Evolutionary conservation across 2,113 vertebrate genomes (phyloP), one percentile per base, ranked within the genome.

Genomic region (Plestiodon gilberti): DNA sequence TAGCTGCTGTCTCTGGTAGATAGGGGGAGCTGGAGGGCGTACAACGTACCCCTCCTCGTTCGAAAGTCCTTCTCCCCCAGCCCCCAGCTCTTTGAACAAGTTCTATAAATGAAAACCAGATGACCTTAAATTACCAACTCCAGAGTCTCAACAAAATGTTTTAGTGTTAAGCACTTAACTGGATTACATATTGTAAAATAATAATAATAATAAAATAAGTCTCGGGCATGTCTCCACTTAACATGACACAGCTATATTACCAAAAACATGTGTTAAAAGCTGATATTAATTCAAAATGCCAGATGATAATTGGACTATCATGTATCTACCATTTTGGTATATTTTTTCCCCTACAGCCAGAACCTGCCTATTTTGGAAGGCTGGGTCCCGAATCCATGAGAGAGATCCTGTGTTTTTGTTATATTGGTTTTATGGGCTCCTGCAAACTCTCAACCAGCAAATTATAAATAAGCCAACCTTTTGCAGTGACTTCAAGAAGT

Each of bases 211-310:
- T 78, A 18, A 20, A 69, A 59, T 57, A 71, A 15, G 65, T 15
- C 3, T 23, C 28, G 62, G 55, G 13, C 3, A 55, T 33, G 20
- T 64, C 74, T 92, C 59, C 71, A 79, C 79, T 91, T 90, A 81
- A 74, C 81, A 93, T n/a, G 52, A 93, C 91, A 89, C 9, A 82
- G 82, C 38, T 85, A 35, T 25, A 38, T 83, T 89, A 64, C 9
- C 4, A 35, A 85, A 90, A 33, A 3, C 23, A 0, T 40, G 78
- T 80, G 83, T 80, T 59, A 7, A 89, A 89, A 91, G 52, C 0
- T 83, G 75, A 9, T 84, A 81, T 89, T 85, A 57, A 82, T 87
- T 86, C 70, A n/a, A 77, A 17, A 82, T 73, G 30, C 61, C 87
- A 48, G 20, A 30, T 89, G 90, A 91, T 86, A 57, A 89, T 86